Conservation (phyloP, 1,140 invertebrate genomes). For the Pemphigus obesinymphae region DNA sequence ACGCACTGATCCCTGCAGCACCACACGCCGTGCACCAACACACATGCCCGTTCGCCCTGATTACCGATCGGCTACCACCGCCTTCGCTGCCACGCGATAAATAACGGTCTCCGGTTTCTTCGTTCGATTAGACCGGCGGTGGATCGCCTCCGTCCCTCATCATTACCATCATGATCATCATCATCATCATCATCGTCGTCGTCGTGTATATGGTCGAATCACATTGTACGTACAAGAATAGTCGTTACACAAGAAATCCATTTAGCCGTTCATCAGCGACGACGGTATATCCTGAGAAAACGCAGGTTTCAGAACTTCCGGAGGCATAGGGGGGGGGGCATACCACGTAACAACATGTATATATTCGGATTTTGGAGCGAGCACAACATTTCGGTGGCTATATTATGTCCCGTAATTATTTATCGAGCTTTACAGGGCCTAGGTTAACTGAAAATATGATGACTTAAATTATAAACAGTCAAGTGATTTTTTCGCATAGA, state of each 20-base stretch:
- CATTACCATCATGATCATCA: too few relatives aligned
- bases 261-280: not conserved
- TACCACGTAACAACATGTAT: too few relatives aligned
- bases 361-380: too few relatives aligned
- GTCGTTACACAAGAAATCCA: constrained; percentile 30
- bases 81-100: constrained; percentile 10
- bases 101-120: constrained; percentile 9
- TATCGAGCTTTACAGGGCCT: too few relatives aligned
- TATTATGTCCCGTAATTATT: too few relatives aligned
- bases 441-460: too few relatives aligned
- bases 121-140: constrained; percentile 26
- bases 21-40: not conserved
- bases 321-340: not conserved
- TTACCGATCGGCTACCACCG: constrained; percentile 18
- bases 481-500: too few relatives aligned
- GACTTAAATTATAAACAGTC: too few relatives aligned
- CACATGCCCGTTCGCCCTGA: constrained; percentile 10
- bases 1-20: not conserved
- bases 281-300: not conserved
- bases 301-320: not conserved
- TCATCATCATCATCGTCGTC: not conserved
- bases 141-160: not conserved
- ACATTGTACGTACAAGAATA: not conserved
- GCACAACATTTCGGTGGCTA: too few relatives aligned
- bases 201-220: not conserved